phyloP scores from a whole-genome alignment of 1,140 invertebrate species.

The Atopsyche davidsoni region DNA sequence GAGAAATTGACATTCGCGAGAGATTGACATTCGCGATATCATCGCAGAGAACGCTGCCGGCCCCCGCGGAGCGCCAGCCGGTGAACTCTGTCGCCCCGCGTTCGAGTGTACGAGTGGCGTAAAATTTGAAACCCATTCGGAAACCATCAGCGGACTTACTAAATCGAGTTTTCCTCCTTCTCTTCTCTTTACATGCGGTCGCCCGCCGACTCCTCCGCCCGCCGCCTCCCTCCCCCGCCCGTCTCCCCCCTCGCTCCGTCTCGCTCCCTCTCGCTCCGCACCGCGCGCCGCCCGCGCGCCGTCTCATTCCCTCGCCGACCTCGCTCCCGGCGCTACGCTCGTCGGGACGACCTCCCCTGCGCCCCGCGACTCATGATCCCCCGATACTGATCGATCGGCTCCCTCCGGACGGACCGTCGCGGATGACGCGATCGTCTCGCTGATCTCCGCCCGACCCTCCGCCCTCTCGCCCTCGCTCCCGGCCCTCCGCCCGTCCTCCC shows the following conservation, averaged over 20 bases:
- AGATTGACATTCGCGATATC: too few relatives aligned
- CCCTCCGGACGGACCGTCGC: too few relatives aligned
- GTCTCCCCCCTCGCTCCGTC: slow-evolving; percentile 7
- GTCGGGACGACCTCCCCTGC: too few relatives aligned
- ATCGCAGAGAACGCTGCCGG: too few relatives aligned
- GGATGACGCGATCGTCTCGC: background rate
- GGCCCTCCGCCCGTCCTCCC: slow-evolving; percentile 18
- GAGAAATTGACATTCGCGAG: too few relatives aligned
- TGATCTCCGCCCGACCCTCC: background rate
- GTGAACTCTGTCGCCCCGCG: background rate
- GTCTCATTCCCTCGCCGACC: slow-evolving; percentile 15
- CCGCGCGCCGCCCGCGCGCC: slow-evolving; percentile 31
- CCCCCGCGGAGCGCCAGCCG: background rate
- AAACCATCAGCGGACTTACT: slow-evolving; percentile 4
- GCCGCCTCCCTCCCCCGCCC: slow-evolving; percentile 22
- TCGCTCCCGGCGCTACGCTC: slow-evolving; percentile 11
- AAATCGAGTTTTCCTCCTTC: slow-evolving; percentile 27
- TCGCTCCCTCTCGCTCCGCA: slow-evolving; percentile 33
- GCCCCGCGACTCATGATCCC: slow-evolving; percentile 1
- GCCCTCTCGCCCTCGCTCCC: background rate
- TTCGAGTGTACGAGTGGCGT: slow-evolving; percentile 9
- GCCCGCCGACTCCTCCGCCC: slow-evolving; percentile 21
- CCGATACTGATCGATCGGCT: too few relatives aligned
- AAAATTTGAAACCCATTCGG: background rate
- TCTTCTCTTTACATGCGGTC: slow-evolving; percentile 25